phyloP scores from a whole-genome alignment of 2,888 invertebrate genomes.

The Coelopa pilipes region DNA sequence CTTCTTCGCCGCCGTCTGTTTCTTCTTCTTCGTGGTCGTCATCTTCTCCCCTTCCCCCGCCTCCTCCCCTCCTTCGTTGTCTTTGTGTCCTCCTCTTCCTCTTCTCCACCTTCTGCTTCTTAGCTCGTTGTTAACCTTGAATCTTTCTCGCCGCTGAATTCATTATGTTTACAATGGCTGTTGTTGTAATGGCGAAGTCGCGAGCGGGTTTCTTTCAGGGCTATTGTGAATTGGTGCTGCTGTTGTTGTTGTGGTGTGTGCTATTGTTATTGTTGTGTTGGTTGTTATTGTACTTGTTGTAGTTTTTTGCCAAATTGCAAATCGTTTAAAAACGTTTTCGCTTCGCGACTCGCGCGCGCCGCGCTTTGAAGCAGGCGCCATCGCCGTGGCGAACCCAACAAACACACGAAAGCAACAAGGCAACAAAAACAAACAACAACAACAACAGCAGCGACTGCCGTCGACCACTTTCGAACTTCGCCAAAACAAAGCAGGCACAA shows the following conservation, averaged over 20 bases:
- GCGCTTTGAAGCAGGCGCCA: no score
- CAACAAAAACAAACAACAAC: background rate
- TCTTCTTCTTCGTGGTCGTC: no score
- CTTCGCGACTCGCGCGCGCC: no score
- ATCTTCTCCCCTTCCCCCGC: no score
- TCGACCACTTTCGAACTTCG: background rate
- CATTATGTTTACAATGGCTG: constrained; percentile 2
- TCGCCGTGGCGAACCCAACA: background rate
- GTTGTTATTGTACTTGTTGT: background rate
- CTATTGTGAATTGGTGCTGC: background rate
- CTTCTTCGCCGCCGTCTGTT: background rate
- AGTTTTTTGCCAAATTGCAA: constrained; percentile 10
- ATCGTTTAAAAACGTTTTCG: no score
- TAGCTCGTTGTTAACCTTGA: constrained; percentile 26
- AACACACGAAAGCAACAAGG: background rate
- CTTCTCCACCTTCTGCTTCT: no score
- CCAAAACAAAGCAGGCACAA: background rate
- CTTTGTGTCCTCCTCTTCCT: no score
- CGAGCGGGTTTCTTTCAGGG: constrained; percentile 6
- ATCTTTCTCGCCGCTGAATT: constrained; percentile 26
- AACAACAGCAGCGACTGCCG: constrained; percentile 12
- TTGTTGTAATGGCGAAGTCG: background rate
- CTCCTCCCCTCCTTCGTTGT: no score
- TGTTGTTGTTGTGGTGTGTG: background rate
- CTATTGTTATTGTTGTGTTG: constrained; percentile 1